phyloP scores from a whole-genome alignment of 2,888 invertebrate species.

The Drosophila neotestacea region DNA sequence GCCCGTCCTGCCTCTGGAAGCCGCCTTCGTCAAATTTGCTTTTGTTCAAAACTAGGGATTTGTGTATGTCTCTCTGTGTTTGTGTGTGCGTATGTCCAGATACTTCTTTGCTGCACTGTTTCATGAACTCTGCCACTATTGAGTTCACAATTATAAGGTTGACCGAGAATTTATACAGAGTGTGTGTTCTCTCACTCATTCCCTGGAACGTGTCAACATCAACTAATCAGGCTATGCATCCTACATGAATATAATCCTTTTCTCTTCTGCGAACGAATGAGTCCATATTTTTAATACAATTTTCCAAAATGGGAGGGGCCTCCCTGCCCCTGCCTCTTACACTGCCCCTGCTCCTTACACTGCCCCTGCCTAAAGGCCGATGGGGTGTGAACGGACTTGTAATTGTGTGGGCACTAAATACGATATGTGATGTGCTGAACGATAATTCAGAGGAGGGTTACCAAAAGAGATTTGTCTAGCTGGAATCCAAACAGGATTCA shows the following conservation, averaged over 20 bases:
- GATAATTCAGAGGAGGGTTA: neutral
- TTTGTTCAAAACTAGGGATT: neutral
- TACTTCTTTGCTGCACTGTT: neutral
- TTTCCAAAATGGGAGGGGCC: slow-evolving; percentile 24
- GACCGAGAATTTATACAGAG: neutral
- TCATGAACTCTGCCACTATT: neutral
- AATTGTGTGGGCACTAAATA: neutral
- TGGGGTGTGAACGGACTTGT: slow-evolving; percentile 22
- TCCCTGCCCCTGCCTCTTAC: neutral
- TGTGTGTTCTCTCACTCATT: slow-evolving; percentile 15
- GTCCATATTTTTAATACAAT: slow-evolving; percentile 35
- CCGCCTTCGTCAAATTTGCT: neutral
- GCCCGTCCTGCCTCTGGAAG: slow-evolving; percentile 37
- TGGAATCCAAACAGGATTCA: no score
- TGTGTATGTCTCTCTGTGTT: neutral
- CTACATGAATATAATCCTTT: slow-evolving; percentile 32
- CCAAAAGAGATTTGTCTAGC: no score
- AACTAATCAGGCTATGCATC: slow-evolving; percentile 54
- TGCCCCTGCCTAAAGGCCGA: neutral
- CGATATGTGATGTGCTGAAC: neutral
- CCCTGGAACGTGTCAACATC: slow-evolving; percentile 69
- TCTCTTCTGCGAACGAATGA: neutral
- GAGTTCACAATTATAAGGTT: neutral
- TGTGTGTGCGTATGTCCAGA: neutral
- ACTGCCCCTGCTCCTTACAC: no score